Evolutionary conservation across 2,797 vertebrate genomes (phyloP), one percentile per base, ranked within the genome.

Genomic region (Champsocephalus gunnari): DNA sequence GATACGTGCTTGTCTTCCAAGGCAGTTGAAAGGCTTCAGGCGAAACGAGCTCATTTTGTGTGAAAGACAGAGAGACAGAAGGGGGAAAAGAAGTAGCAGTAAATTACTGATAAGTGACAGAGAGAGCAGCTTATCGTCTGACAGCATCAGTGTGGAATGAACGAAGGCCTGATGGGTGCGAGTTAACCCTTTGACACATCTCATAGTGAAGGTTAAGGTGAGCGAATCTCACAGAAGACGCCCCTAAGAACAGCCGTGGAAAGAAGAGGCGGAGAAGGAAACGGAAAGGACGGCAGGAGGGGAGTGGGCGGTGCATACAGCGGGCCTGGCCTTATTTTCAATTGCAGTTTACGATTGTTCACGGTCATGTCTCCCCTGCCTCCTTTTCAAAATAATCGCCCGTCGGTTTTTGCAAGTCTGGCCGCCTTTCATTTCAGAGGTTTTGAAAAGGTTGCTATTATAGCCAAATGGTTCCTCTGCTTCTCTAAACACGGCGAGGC

Each of bases 111-210:
- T 92, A 92, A 93, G 88, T 94, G 92, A 93, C 90, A 86, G 90
- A 86, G 78, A 91, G 88, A 80, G 74, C 78, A 76, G 83, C 83
- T 88, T 90, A 94, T 94, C 90, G 44, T 85, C 90, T 96, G 94
- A 94, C 75, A 86, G 91, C 92, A 94, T 94, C 93, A 66, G 83
- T 91, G 86, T 86, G 95, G 93, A 96, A 96, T 92, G 93, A 38
- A 9, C 34, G 1, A 92, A 93, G 92, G 91, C 84, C 87, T 80
- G 83, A 83, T 86, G 88, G 90, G 87, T 83, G 84, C 89, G 91
- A 73, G 73, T 88, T 86, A 94, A 92, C 89, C 93, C 95, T 95
- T 94, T 94, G 93, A 95, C 92, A 94, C 92, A 43, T 95, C 94
- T 93, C 90, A 93, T 89, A 89, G 81, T 66, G 49, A 79, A 66